A percentile compares a stretch with the other conserved stretches of the same genome.
phyloP scores from a whole-genome alignment of 2,888 invertebrate genomes.

The Papilio demoleus region DNA sequence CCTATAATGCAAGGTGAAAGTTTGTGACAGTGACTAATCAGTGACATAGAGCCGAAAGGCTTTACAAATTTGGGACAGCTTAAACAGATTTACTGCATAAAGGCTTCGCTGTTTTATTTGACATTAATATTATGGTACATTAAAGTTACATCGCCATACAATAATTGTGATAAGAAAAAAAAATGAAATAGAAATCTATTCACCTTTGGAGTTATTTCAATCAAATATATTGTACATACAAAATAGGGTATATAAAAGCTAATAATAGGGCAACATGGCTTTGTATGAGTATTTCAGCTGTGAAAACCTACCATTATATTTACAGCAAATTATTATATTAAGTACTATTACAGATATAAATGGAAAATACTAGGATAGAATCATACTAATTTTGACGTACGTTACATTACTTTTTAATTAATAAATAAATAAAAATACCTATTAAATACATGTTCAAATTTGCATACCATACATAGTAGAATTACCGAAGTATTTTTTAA shows the following conservation, averaged over 20 bases:
- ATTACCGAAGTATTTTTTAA: no score
- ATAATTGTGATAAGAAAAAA: no score
- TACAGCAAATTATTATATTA: not conserved
- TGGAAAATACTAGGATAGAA: constrained; percentile 3
- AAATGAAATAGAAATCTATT: no score
- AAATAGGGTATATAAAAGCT: no score
- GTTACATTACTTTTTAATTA: not conserved
- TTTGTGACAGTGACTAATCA: constrained; percentile 73
- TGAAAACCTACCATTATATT: not conserved
- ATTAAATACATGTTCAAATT: not conserved
- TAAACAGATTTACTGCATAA: constrained; percentile 34
- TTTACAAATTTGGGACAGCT: constrained; percentile 52
- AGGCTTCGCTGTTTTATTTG: not conserved
- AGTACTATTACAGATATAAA: not conserved
- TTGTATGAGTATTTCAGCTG: no score
- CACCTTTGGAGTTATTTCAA: no score
- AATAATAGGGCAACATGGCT: no score
- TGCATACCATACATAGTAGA: no score
- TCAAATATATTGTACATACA: no score
- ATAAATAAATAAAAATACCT: no score
- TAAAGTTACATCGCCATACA: no score
- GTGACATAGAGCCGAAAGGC: constrained; percentile 55
- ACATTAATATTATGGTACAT: not conserved
- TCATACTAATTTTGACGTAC: not conserved
- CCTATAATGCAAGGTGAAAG: constrained; percentile 73